These are phyloP conservation scores for Argopecten irradians DNA, from an alignment of 1,140 invertebrate genomes.

Conservation along the genomic window DNA sequence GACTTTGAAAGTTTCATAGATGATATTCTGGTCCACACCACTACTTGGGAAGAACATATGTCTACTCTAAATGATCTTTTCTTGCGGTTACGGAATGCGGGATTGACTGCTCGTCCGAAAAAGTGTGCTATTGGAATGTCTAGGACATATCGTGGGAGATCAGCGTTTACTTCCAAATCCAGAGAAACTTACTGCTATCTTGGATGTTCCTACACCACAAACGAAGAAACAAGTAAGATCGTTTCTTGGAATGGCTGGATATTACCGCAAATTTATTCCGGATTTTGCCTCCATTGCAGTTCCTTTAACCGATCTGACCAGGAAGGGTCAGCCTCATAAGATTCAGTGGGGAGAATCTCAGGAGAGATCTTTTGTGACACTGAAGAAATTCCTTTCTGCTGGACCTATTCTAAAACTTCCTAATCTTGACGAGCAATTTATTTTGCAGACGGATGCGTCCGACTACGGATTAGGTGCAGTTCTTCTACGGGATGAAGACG, in stretches of 20 bases:
- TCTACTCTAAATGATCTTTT: conserved; percentile 30
- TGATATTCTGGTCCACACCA: conserved; percentile 45
- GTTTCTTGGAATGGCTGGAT: conserved; percentile 48
- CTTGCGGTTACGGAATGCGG: conserved; percentile 53
- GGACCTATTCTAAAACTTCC: conserved; percentile 35
- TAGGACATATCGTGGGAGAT: conserved; percentile 33
- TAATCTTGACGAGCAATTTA: conserved; percentile 17
- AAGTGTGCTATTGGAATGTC: conserved; percentile 30
- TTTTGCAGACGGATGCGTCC: conserved; percentile 42
- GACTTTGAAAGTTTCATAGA: conserved; percentile 55
- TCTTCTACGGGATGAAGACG: conserved; percentile 38
- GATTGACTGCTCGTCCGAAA: conserved; percentile 28
- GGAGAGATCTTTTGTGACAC: conserved; percentile 33
- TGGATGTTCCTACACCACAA: background rate
- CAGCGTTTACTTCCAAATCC: background rate
- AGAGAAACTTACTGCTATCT: conserved; percentile 21
- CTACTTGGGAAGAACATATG: conserved; percentile 20
- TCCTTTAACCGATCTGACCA: conserved; percentile 29
- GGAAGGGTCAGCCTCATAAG: background rate
- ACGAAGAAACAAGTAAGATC: conserved; percentile 64
- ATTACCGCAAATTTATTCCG: conserved; percentile 70
- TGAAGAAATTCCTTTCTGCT: conserved; percentile 32
- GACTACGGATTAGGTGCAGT: conserved; percentile 30
- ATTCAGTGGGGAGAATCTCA: conserved; percentile 26
- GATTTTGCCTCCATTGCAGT: conserved; percentile 67